Percentiles rank a stretch among this genome's conserved stretches.
Conservation (phyloP, 2,113 vertebrate species). For the Engystomops pustulosus region DNA sequence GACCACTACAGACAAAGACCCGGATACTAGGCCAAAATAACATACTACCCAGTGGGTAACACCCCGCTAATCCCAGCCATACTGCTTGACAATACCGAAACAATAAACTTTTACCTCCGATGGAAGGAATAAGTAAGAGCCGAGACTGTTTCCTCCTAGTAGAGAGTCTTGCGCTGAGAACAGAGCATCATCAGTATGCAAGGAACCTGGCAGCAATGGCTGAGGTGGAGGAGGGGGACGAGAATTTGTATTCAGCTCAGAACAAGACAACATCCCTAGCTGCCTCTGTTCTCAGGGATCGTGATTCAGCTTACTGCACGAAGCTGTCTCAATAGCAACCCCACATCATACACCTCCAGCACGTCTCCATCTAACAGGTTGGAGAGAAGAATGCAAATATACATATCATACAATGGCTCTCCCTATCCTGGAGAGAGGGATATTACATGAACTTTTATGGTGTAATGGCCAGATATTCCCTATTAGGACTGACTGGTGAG, state of each 20-base stretch:
- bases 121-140: neutral
- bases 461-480: too few species aligned
- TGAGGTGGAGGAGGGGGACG: conserved; percentile 59
- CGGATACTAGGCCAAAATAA: neutral
- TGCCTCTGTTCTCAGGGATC: conserved; percentile 76
- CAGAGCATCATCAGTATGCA: conserved; percentile 56
- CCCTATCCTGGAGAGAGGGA: too few species aligned
- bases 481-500: too few species aligned
- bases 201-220: conserved; percentile 47
- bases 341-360: conserved; percentile 70
- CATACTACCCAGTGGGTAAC: neutral
- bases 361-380: conserved; percentile 64
- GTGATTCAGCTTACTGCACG: conserved; percentile 82
- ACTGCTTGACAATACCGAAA: neutral
- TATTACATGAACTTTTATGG: too few species aligned
- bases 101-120: conserved; percentile 47
- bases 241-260: conserved; percentile 81
- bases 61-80: neutral
- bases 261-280: conserved; percentile 80
- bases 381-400: neutral
- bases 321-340: conserved; percentile 75
- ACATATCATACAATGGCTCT: too few species aligned
- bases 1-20: conserved; percentile 42
- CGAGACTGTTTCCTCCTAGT: conserved; percentile 6
- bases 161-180: conserved; percentile 34